Percentiles rank a stretch among this genome's conserved stretches.
Evolutionary conservation across 1,140 invertebrate genomes (phyloP).

Genomic region (Hyphantria cunea): DNA sequence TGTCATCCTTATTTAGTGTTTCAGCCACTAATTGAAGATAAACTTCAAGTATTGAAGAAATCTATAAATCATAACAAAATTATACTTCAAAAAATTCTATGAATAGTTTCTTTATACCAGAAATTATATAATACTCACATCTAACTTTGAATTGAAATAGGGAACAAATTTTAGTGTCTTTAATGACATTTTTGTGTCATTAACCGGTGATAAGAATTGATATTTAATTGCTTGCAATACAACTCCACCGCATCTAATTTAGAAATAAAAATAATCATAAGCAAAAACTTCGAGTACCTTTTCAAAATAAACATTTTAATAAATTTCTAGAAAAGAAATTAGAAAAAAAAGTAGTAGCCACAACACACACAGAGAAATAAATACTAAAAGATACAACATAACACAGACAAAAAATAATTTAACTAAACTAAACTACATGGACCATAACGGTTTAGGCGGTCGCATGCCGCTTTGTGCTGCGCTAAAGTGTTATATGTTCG

Average conservation of each 20-base stretch:
- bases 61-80: constrained; percentile 23
- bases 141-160: constrained; percentile 21
- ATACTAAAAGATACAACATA: too few relatives aligned
- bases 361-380: too few relatives aligned
- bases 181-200: constrained; percentile 19
- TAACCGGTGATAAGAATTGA: constrained; percentile 22
- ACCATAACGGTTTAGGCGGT: too few relatives aligned
- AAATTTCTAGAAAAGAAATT: too few relatives aligned
- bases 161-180: constrained; percentile 43
- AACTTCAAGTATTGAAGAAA: constrained; percentile 32
- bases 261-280: not conserved
- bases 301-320: not conserved
- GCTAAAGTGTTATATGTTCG: too few relatives aligned
- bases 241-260: constrained; percentile 46
- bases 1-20: constrained; percentile 37
- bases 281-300: not conserved
- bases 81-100: not conserved
- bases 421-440: too few relatives aligned
- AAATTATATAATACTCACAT: constrained; percentile 18
- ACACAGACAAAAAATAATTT: too few relatives aligned
- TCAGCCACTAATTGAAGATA: constrained; percentile 44
- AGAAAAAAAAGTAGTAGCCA: too few relatives aligned
- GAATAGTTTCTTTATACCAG: not conserved
- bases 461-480: too few relatives aligned
- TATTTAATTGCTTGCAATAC: constrained; percentile 37